Conservation (phyloP, 1,140 invertebrate genomes). For the Helicorthomorpha holstii region DNA sequence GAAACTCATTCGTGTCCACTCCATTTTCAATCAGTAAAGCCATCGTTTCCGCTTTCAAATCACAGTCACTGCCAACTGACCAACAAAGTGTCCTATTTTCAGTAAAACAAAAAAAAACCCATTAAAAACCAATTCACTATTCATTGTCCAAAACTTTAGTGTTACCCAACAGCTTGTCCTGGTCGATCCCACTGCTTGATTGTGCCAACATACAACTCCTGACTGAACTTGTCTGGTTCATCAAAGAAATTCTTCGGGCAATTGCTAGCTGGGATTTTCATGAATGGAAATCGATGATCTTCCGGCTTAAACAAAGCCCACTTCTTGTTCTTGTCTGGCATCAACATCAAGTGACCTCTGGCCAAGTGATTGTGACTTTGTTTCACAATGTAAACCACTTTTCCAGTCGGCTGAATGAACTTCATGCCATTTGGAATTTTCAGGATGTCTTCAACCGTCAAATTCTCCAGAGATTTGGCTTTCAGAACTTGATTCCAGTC, state of each 20-base stretch:
- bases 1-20: conserved; percentile 49
- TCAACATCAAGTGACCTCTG: conserved; percentile 43
- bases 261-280: conserved; percentile 41
- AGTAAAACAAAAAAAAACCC: conserved; percentile 39
- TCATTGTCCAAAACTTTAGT: neutral
- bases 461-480: neutral
- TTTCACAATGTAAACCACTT: conserved; percentile 32
- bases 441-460: conserved; percentile 9
- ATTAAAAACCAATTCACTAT: conserved; percentile 1
- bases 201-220: conserved; percentile 45
- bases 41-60: conserved; percentile 55
- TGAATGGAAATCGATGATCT: conserved; percentile 49
- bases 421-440: conserved; percentile 14
- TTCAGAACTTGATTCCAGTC: too few species aligned
- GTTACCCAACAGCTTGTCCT: neutral
- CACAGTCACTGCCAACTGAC: conserved; percentile 27
- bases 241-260: conserved; percentile 37
- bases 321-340: conserved; percentile 35
- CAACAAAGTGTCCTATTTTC: conserved; percentile 30
- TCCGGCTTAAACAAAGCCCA: conserved; percentile 45
- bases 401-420: conserved; percentile 22
- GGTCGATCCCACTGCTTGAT: conserved; percentile 40
- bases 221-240: conserved; percentile 34
- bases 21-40: conserved; percentile 60
- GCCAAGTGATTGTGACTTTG: conserved; percentile 41